Conservation (phyloP, 1,140 invertebrate species). For the Hylaeus volcanicus region DNA sequence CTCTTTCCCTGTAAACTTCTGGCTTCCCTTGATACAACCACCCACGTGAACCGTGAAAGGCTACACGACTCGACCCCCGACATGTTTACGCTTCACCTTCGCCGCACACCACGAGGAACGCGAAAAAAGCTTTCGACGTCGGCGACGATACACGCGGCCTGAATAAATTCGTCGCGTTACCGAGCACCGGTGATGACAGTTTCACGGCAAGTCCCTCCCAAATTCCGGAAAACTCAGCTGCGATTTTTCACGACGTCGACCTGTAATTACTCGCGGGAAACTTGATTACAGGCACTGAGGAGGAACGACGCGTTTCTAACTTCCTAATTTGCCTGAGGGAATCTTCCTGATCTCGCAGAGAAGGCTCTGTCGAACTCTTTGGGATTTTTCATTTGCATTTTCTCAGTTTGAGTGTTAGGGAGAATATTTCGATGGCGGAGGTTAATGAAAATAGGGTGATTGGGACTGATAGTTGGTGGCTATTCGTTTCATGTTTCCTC, state of each 20-base stretch:
- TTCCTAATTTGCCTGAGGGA: conserved; percentile 1
- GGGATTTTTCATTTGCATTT: no score
- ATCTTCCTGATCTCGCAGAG: not conserved
- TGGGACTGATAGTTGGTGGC: no score
- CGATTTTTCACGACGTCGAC: conserved; percentile 2
- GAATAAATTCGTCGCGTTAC: conserved; percentile 34
- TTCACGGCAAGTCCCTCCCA: not conserved
- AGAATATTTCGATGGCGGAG: no score
- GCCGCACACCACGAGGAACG: not conserved
- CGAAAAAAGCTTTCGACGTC: conserved; percentile 18
- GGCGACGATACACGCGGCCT: conserved; percentile 5
- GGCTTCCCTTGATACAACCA: not conserved
- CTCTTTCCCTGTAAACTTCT: conserved; percentile 4
- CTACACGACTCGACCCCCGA: not conserved
- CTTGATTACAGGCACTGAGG: no score
- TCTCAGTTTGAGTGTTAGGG: no score
- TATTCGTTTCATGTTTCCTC: no score
- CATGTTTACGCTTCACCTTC: conserved; percentile 31
- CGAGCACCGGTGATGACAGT: not conserved
- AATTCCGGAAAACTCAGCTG: no score
- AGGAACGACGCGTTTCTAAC: not conserved
- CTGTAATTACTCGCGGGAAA: no score
- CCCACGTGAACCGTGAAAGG: not conserved
- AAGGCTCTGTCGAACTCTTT: no score
- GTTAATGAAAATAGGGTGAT: no score